Evolutionary conservation across 2,888 invertebrate species (phyloP).

Genomic region (Zaprionus obscuricornis): DNA sequence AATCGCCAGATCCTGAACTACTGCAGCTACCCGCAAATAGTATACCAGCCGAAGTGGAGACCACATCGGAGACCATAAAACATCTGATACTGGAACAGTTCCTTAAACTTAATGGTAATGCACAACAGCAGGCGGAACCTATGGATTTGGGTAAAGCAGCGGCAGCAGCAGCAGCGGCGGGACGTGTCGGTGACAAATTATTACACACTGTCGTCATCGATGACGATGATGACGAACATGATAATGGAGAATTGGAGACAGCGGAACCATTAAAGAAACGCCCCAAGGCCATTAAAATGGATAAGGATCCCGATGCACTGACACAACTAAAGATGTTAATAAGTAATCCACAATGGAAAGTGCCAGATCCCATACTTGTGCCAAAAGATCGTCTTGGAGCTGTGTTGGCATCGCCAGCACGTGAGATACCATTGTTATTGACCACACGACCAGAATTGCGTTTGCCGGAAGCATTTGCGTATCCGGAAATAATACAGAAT

Average conservation of each 20-base stretch:
- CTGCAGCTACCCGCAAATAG: slow-evolving; percentile 84
- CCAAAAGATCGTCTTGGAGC: slow-evolving; percentile 90
- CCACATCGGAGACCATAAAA: slow-evolving; percentile 86
- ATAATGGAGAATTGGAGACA: slow-evolving; percentile 45
- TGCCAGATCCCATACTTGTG: slow-evolving; percentile 92
- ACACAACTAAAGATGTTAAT: slow-evolving; percentile 89
- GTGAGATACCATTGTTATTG: slow-evolving; percentile 90
- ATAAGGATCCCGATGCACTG: slow-evolving; percentile 86
- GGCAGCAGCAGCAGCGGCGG: slow-evolving; percentile 15
- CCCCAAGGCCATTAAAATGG: slow-evolving; percentile 82
- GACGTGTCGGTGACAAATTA: slow-evolving; percentile 84
- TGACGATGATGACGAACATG: slow-evolving; percentile 77
- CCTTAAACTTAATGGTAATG: slow-evolving; percentile 71
- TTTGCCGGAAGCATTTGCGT: slow-evolving; percentile 89
- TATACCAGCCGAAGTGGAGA: slow-evolving; percentile 84
- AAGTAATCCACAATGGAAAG: slow-evolving; percentile 87
- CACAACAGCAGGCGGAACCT: slow-evolving; percentile 86
- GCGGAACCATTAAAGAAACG: slow-evolving; percentile 84
- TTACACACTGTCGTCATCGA: slow-evolving; percentile 83
- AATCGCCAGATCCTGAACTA: slow-evolving; percentile 84
- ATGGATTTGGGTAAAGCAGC: slow-evolving; percentile 86
- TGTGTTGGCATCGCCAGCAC: slow-evolving; percentile 88
- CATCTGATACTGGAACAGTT: slow-evolving; percentile 78
- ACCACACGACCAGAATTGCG: slow-evolving; percentile 89
- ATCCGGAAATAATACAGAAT: slow-evolving; percentile 89